These are phyloP conservation scores for Coranthus polyacanthus DNA, from an alignment of 2,797 vertebrate species.

Conservation along the genomic window DNA sequence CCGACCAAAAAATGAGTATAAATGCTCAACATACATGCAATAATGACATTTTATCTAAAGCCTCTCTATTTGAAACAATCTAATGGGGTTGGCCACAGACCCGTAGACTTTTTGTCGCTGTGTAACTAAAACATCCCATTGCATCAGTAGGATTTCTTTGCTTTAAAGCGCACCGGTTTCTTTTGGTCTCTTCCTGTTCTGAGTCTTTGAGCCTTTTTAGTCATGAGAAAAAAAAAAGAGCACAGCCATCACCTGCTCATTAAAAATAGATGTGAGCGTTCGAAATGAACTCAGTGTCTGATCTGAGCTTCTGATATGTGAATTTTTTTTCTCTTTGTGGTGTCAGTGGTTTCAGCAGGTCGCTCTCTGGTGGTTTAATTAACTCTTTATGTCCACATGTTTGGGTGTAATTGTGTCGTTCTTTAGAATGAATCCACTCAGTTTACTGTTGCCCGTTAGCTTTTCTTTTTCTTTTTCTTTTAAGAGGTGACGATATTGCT, in stretches of 20 bases:
- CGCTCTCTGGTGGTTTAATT: too few species aligned
- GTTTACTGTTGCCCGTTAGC: background rate
- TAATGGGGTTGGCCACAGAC: too few species aligned
- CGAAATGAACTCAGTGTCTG: background rate
- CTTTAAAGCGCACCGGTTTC: background rate
- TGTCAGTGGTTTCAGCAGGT: background rate
- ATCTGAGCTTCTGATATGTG: background rate
- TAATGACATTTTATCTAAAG: background rate
- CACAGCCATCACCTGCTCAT: conserved; percentile 4
- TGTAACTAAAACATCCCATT: background rate
- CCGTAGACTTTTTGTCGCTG: background rate
- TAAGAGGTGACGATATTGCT: background rate
- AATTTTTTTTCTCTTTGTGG: background rate
- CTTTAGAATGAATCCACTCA: background rate
- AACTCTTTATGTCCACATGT: too few species aligned
- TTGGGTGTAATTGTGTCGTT: too few species aligned
- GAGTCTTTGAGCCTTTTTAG: conserved; percentile 32
- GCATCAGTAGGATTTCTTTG: background rate
- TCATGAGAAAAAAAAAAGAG: background rate
- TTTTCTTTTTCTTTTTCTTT: too few species aligned
- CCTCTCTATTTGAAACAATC: background rate
- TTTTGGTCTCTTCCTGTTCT: background rate
- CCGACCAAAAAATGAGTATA: background rate
- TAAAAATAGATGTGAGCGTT: conserved; percentile 10
- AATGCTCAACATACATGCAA: background rate